These are phyloP conservation scores for Agraylea sexmaculata DNA, from an alignment of 1,140 invertebrate species.

Conservation along the genomic window DNA sequence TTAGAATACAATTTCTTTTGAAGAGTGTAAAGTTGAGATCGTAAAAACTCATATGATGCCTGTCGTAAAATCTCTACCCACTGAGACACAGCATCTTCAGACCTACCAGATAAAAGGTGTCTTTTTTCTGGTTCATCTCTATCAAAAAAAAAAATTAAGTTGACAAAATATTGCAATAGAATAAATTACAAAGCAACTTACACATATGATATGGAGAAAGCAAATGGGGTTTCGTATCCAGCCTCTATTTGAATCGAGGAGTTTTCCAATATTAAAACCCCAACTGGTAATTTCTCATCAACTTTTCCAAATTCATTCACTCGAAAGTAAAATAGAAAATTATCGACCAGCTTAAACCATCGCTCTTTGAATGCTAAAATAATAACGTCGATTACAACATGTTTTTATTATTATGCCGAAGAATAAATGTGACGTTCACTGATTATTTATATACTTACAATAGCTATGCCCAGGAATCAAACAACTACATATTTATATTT, in stretches of 20 bases:
- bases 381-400: too few species aligned
- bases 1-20: constrained; percentile 46
- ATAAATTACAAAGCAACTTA: constrained; percentile 24
- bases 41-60: constrained; percentile 50
- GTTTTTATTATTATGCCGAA: too few species aligned
- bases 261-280: constrained; percentile 57
- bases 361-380: constrained; percentile 50
- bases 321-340: constrained; percentile 62
- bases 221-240: constrained; percentile 47
- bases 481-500: too few species aligned
- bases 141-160: constrained; percentile 21
- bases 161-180: not conserved
- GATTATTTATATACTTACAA: too few species aligned
- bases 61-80: constrained; percentile 48
- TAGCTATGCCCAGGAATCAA: too few species aligned
- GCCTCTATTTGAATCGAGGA: constrained; percentile 50
- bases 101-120: constrained; percentile 50
- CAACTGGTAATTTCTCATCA: constrained; percentile 47
- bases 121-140: constrained; percentile 53
- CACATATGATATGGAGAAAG: constrained; percentile 52
- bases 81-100: constrained; percentile 46
- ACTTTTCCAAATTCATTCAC: constrained; percentile 55
- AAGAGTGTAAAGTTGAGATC: constrained; percentile 42
- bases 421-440: too few species aligned
- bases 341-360: constrained; percentile 59